Evolutionary conservation across 2,888 invertebrate genomes (phyloP), one percentile per base, ranked within the genome.

Genomic region (Sialis lutaria): DNA sequence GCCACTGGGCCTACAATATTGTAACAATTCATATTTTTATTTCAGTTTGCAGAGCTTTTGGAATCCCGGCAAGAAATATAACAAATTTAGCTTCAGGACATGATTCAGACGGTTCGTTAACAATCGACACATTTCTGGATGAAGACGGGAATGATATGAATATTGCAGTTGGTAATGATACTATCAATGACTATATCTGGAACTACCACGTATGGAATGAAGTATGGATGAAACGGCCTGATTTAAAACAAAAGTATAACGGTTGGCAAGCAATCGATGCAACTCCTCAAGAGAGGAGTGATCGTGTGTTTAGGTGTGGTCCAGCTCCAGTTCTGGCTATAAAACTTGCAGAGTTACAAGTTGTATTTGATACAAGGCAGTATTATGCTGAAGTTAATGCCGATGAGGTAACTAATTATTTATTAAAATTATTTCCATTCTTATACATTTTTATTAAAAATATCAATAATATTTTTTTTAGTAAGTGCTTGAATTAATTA

Each of bases 381-480:
- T 73, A 89, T 1, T 89, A 79, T 58, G 82, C 89, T 4, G 88
- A 90, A 67, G 88, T 90, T 4, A 90, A 91, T 60, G 90, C 90
- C 9, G 90, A 90, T 39, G 51, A 50, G 2, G 22, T 22, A 22
- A 22, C 22, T 22, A 22, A 22, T 22, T 22, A 22, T 22, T 22
- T 22, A 4, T 22, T 22, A 22, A n/a, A n/a, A n/a, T n/a, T n/a
- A n/a, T n/a, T n/a, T n/a, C n/a, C n/a, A n/a, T n/a, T n/a, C n/a
- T n/a, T n/a, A n/a, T n/a, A n/a, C n/a, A n/a, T n/a, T n/a, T n/a
- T n/a, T n/a, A n/a, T n/a, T n/a, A n/a, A n/a, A n/a, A n/a, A n/a
- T n/a, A n/a, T n/a, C n/a, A n/a, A n/a, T n/a, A n/a, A n/a, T n/a
- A n/a, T n/a, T n/a, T n/a, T n/a, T n/a, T n/a, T n/a, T n/a, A n/a